Base-by-base conservation (phyloP, 1,140 invertebrate species). In the Aporrectodea caliginosa region DNA sequence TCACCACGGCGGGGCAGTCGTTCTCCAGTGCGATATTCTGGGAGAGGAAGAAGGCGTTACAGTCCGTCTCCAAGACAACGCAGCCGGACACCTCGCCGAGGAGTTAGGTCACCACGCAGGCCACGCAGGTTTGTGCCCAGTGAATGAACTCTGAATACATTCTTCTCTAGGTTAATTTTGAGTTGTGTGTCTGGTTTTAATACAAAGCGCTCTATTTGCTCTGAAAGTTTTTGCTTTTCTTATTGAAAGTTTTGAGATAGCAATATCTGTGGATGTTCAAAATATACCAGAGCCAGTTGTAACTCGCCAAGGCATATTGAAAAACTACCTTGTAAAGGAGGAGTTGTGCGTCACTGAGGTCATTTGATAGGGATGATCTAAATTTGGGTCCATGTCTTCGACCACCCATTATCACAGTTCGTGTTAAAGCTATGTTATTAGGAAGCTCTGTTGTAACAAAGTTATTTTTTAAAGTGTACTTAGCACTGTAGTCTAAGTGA, bases 61-160 rank as follows among this genome's bases (percentile, higher is more conserved):
- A 58, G 43, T 58, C 43, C 43, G 43, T 58, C 43, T 58, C 43
- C 43, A 58, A 58, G 43, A n/a, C n/a, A n/a, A n/a, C n/a, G n/a
- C n/a, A n/a, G n/a, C 6, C 43, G 43, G 43, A 12, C 43, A 6
- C 22, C 43, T 58, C 43, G 43, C 22, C 43, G 43, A 12, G 6
- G 6, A 22, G 22, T 22, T 22, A 58, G 43, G 22, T 58, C 43
- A 22, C 43, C 43, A 58, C 43, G 6, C 22, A 6, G 43, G 22
- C 43, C 43, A 58, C 43, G 43, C 22, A 58, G 43, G 22, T 22
- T 58, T 58, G n/a, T n/a, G n/a, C n/a, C n/a, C n/a, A n/a, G n/a
- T n/a, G n/a, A n/a, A n/a, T n/a, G n/a, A n/a, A n/a, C n/a, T n/a
- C n/a, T n/a, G n/a, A n/a, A n/a, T n/a, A n/a, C n/a, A n/a, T n/a